These are phyloP conservation scores for Monomorium pharaonis DNA, from an alignment of 1,140 invertebrate species.

Conservation along the genomic window DNA sequence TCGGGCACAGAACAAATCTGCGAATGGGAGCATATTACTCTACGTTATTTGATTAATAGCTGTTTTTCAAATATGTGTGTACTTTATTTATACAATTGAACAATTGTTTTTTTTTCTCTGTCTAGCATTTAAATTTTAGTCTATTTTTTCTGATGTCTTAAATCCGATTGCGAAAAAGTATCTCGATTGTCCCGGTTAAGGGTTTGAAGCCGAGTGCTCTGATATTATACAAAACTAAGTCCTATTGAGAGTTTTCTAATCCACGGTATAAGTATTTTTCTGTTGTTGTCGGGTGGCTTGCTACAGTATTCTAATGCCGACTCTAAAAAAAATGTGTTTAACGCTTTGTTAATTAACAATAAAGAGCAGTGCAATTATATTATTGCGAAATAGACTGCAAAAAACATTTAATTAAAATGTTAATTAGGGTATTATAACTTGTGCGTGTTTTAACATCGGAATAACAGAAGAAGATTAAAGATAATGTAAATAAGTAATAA, in stretches of 20 bases:
- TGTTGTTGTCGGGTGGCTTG: not conserved
- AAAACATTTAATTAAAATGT: conserved; percentile 34
- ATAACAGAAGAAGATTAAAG: conserved; percentile 1
- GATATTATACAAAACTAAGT: not conserved
- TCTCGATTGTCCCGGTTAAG: not conserved
- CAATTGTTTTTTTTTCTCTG: not conserved
- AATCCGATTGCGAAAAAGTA: not conserved
- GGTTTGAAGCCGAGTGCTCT: not conserved
- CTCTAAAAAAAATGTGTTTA: not conserved
- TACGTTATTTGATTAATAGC: not conserved
- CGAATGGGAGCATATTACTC: not conserved
- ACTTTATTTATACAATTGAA: not conserved
- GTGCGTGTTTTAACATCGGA: not conserved
- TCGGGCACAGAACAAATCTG: not conserved
- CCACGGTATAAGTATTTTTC: conserved; percentile 2
- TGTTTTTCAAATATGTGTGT: not conserved
- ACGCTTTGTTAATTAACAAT: not conserved
- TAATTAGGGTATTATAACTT: conserved; percentile 2
- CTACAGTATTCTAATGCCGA: not conserved
- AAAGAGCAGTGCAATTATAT: not conserved
- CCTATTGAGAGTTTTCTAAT: conserved; percentile 15
- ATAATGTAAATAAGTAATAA: not conserved
- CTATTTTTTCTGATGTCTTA: not conserved
- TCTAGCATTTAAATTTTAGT: not conserved
- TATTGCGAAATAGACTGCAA: not conserved